Evolutionary conservation across 1,140 invertebrate species (phyloP), one percentile per base, ranked within the genome.

Genomic region (Drosophila athabasca): DNA sequence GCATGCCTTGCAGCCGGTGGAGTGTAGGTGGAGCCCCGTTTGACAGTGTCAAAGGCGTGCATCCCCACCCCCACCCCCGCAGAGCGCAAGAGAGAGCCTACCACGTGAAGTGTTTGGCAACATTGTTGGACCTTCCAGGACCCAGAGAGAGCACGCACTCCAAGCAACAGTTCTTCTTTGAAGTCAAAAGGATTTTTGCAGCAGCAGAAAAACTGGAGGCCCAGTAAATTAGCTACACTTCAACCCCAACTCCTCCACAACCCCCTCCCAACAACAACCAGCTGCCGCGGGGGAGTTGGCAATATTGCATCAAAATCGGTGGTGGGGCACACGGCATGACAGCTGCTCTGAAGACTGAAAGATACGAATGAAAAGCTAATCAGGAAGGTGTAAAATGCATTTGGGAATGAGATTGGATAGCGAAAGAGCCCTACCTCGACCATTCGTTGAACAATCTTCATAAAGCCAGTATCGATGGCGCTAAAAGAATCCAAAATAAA

Each of bases 81-180:
- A 17, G 31, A 39, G 31, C 4, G 51, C 7, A n/a, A n/a, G 35
- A 70, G 65, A 41, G 50, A 53, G 69, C 74, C 80, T 83, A 83
- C 83, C 82, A 79, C 83, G 83, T 87, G 74, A 87, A 87, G 82
- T 87, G 83, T 73, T 79, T 84, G 79, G 74, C 79, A 82, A 82
- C 79, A 75, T 52, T 78, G 79, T 79, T 75, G 72, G 78, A 49
- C 45, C 52, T 57, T 31, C 60, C 45, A 61, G 45, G 29, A 29
- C 41, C 44, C 19, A 31, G 17, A 50, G 35, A 29, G 48, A 60
- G 60, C 44, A 68, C 49, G 81, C 77, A 81, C 82, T 87, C 83
- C 74, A 87, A 89, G 79, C 83, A 87, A 87, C 82, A 88, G 82
- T 88, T 87, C 71, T 79, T 82, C 83, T 87, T 87, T 87, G 83